Percentiles rank a stretch among this genome's conserved stretches.
Evolutionary conservation across 2,888 invertebrate species (phyloP).

Genomic region (Polyploca ridens): DNA sequence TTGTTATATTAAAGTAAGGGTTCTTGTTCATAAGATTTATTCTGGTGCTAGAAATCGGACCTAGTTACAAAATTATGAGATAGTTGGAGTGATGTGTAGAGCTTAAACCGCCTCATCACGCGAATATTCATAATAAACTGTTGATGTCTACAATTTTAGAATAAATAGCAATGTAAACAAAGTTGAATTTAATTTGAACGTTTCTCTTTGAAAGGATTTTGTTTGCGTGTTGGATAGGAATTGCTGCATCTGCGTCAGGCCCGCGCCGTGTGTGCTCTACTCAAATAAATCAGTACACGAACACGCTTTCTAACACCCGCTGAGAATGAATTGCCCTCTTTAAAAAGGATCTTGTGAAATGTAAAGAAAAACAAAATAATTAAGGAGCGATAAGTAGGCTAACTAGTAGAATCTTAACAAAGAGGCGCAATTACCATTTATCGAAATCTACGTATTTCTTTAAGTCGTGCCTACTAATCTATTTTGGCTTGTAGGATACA

Average conservation of each 20-base stretch:
- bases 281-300: conserved; percentile 13
- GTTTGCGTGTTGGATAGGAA: neutral
- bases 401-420: neutral
- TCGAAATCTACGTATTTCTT: no score
- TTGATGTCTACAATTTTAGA: neutral
- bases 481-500: no score
- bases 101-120: no score
- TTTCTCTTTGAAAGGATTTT: neutral
- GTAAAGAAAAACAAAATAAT: neutral
- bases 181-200: neutral
- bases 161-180: neutral
- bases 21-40: no score
- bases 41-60: no score
- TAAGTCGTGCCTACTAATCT: no score
- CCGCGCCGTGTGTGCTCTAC: conserved; percentile 1
- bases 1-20: no score
- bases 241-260: neutral
- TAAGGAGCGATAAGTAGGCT: neutral
- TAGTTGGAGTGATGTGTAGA: no score
- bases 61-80: no score
- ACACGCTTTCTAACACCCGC: conserved; percentile 18
- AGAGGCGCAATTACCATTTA: no score
- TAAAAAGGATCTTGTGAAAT: neutral
- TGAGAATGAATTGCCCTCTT: conserved; percentile 12
- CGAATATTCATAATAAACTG: no score